Evolutionary conservation across 2,113 vertebrate species (phyloP).

Genomic region (Oryzias melastigma): DNA sequence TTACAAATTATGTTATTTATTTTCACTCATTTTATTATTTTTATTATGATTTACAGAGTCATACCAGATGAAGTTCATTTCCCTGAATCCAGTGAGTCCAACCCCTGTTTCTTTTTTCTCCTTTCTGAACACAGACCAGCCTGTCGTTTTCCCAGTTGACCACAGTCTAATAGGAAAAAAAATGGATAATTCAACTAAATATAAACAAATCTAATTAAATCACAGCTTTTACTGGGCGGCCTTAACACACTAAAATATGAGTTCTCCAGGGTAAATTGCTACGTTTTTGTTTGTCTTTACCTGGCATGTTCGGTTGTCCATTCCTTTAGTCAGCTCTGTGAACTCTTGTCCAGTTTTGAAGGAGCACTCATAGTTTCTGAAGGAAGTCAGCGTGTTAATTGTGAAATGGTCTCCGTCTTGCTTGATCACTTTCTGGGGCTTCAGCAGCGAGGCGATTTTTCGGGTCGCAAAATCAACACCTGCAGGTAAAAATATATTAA

Average conservation of each 20-base stretch:
- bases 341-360: slow-evolving; percentile 86
- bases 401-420: slow-evolving; percentile 83
- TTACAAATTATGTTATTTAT: not conserved
- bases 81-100: slow-evolving; percentile 91
- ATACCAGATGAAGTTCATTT: slow-evolving; percentile 85
- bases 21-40: too few species aligned
- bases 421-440: slow-evolving; percentile 88
- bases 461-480: slow-evolving; percentile 87
- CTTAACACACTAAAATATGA: not conserved
- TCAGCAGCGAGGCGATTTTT: slow-evolving; percentile 84
- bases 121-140: slow-evolving; percentile 85
- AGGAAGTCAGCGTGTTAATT: slow-evolving; percentile 81
- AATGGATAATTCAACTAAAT: too few species aligned
- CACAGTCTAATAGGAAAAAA: slow-evolving; percentile 66
- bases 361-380: slow-evolving; percentile 77
- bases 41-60: slow-evolving; percentile 5
- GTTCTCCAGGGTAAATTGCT: not conserved
- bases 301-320: slow-evolving; percentile 87
- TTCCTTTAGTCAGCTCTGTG: slow-evolving; percentile 85
- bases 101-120: slow-evolving; percentile 85
- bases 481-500: slow-evolving; percentile 33
- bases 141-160: slow-evolving; percentile 84
- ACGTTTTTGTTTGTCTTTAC: slow-evolving; percentile 55
- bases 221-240: too few species aligned
- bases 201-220: too few species aligned